These are phyloP conservation scores for Octopus sinensis DNA, from an alignment of 1,140 invertebrate species.

Conservation along the genomic window DNA sequence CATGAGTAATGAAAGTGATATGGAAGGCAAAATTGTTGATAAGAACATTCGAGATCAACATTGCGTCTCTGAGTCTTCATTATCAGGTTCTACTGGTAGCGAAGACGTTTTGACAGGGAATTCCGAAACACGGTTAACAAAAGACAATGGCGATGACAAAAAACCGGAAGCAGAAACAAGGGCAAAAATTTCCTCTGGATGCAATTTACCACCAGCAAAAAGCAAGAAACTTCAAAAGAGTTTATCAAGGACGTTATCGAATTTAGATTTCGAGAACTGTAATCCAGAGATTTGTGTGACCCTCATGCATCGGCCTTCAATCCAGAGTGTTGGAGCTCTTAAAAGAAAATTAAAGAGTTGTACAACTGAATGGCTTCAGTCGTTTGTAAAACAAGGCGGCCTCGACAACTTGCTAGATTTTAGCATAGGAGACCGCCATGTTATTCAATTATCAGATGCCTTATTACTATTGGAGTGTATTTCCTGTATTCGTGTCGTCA, in stretches of 20 bases:
- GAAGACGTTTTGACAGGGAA: neutral
- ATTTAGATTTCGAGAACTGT: slow-evolving; percentile 36
- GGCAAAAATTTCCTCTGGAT: neutral
- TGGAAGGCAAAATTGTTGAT: neutral
- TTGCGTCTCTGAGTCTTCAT: neutral
- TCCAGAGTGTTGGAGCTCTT: slow-evolving; percentile 56
- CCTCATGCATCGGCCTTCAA: slow-evolving; percentile 54
- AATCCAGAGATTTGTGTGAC: slow-evolving; percentile 56
- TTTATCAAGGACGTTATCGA: slow-evolving; percentile 21
- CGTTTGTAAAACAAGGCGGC: slow-evolving; percentile 59
- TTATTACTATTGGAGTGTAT: slow-evolving; percentile 59
- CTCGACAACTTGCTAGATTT: slow-evolving; percentile 59
- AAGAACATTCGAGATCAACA: neutral
- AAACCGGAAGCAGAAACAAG: neutral
- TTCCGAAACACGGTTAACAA: neutral
- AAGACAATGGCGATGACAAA: neutral
- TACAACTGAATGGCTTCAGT: slow-evolving; percentile 58
- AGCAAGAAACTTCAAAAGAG: slow-evolving; percentile 4
- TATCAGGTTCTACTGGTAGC: neutral
- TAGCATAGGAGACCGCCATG: slow-evolving; percentile 45
- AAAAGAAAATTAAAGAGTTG: slow-evolving; percentile 53
- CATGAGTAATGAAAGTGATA: neutral
- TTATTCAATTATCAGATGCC: slow-evolving; percentile 54
- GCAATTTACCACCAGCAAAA: neutral
- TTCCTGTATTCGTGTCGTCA: slow-evolving; percentile 57